Conservation (phyloP, 2,797 vertebrate genomes). For the Dipus sagitta region DNA sequence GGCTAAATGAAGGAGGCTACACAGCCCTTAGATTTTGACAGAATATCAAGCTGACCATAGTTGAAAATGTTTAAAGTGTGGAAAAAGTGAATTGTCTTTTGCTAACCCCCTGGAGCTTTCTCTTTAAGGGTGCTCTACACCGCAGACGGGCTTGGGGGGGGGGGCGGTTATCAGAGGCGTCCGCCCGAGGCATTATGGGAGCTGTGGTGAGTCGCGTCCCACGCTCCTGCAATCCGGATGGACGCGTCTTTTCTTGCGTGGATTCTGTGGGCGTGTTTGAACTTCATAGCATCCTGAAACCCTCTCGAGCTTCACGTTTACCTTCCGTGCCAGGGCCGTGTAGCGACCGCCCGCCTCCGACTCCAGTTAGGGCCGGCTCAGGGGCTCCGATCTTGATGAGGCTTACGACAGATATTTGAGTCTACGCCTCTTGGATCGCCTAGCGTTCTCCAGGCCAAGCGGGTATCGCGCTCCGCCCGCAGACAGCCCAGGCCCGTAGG, state of each 20-base stretch:
- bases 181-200: slow-evolving; percentile 63
- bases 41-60: neutral
- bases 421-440: neutral
- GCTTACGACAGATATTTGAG: neutral
- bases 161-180: no score
- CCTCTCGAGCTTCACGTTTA: neutral
- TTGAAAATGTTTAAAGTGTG: slow-evolving; percentile 36
- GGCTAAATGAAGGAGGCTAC: slow-evolving; percentile 17
- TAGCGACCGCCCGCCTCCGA: neutral
- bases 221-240: neutral
- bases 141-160: no score
- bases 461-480: no score
- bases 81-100: neutral
- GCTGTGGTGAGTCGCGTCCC: slow-evolving; percentile 48
- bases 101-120: neutral
- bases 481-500: neutral
- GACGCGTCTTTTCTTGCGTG: neutral
- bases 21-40: neutral
- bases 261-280: neutral
- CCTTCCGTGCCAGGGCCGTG: neutral
- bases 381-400: neutral
- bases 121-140: neutral
- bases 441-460: neutral
- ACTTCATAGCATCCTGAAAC: neutral
- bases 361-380: neutral